Percentiles rank a stretch among this genome's conserved stretches.
Evolutionary conservation across 2,888 invertebrate species (phyloP).

Genomic region (Drosophila leonis): DNA sequence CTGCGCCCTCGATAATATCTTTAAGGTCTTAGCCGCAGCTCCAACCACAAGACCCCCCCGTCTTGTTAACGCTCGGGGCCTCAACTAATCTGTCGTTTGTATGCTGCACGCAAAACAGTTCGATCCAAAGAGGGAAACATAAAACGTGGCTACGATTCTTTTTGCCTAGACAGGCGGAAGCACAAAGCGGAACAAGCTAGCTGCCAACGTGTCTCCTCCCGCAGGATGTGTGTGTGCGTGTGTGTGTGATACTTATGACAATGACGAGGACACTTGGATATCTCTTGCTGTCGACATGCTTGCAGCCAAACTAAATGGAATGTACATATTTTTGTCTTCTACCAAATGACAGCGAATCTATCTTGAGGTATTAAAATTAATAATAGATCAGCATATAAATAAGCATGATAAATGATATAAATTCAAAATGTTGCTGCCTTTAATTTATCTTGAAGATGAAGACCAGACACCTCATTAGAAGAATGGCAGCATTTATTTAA

Average conservation of each 20-base stretch:
- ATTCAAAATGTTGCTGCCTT: conserved; percentile 2
- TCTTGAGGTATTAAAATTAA: conserved; percentile 22
- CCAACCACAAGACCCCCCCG: conserved; percentile 12
- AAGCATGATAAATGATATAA: conserved; percentile 1
- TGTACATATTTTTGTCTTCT: neutral
- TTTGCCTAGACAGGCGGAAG: conserved; percentile 33
- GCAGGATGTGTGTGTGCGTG: neutral
- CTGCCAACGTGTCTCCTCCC: neutral
- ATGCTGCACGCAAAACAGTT: conserved; percentile 60
- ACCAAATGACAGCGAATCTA: neutral
- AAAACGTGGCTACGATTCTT: conserved; percentile 6
- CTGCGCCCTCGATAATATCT: conserved; percentile 35
- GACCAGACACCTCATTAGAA: neutral
- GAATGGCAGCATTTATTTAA: neutral
- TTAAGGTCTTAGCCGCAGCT: conserved; percentile 14
- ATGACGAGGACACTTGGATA: conserved; percentile 42
- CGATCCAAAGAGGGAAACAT: conserved; percentile 13
- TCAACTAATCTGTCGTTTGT: conserved; percentile 69
- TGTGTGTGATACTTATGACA: conserved; percentile 32
- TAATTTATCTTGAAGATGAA: neutral
- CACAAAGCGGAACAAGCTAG: conserved; percentile 9
- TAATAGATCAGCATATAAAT: conserved; percentile 7
- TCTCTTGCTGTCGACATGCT: conserved; percentile 39
- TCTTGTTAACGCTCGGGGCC: conserved; percentile 46
- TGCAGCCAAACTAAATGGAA: conserved; percentile 29